Conservation (phyloP, 2,113 vertebrate species). For the Cyanoliseus patagonus region DNA sequence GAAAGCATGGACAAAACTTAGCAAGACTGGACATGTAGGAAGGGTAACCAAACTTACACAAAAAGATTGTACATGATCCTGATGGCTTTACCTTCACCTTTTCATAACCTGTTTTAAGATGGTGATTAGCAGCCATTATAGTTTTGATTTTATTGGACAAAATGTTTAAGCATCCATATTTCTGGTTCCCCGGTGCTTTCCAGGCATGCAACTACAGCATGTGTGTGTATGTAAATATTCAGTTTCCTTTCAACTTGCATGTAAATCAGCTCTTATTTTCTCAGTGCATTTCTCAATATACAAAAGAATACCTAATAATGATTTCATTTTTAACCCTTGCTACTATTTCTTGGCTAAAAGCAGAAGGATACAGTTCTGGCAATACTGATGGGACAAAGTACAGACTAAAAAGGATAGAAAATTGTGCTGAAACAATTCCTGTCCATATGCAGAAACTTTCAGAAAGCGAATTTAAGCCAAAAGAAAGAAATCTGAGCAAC, state of each 20-base stretch:
- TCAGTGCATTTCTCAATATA: not conserved
- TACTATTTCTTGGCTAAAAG: not conserved
- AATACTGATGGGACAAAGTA: not conserved
- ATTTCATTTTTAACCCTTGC: not conserved
- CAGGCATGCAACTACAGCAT: not conserved
- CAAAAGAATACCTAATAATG: not conserved
- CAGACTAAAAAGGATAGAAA: not conserved
- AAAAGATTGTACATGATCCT: not conserved
- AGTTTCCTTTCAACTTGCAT: not conserved
- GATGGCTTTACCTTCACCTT: not conserved
- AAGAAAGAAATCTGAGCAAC: not conserved
- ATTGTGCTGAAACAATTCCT: not conserved
- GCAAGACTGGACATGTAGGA: not conserved
- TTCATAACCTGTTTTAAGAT: not conserved
- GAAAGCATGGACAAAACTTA: not conserved
- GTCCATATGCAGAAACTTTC: not conserved
- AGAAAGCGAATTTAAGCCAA: not conserved
- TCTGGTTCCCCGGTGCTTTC: not conserved
- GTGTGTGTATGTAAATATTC: not conserved
- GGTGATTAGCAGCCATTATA: not conserved
- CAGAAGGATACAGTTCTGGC: not conserved
- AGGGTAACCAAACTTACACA: not conserved
- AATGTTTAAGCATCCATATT: not conserved
- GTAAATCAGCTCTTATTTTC: not conserved
- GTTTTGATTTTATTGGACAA: not conserved